Evolutionary conservation across 1,140 invertebrate genomes (phyloP), one percentile per base, ranked within the genome.

Genomic region (Brachionus rotundiformis): DNA sequence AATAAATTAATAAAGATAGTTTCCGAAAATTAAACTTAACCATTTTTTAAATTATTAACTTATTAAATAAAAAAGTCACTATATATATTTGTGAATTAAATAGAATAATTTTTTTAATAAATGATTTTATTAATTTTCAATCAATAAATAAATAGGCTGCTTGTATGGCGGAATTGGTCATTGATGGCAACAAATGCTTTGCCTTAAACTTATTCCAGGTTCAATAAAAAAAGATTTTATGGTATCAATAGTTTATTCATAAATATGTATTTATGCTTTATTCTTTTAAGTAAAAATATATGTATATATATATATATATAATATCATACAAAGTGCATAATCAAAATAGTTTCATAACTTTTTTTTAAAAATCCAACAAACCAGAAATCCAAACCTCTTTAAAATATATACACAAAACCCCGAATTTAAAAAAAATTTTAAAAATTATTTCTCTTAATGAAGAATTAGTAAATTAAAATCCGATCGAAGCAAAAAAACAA

Each of bases 311-410:
- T 54, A 54, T 54, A 49, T 49, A 49, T 29, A 63, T 29, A 33
- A 23, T 63, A 63, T 63, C 61, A 63, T 63, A 63, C 61, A 63
- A n/a, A 63, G 61, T 63, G 61, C 61, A 63, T 63, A 63, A 54
- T 54, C 47, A 54, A 54, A 27, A 63, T 63, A 11, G 61, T 31
- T 63, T 33, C 25, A 63, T 29, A 19, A 27, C 23, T 63, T 63
- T 16, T 19, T 10, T 1, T 29, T 29, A 63, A 63, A 63, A 63
- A 63, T 63, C 61, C 61, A 63, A 63, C 25, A 63, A 63, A 13
- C 25, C 25, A 63, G 61, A 63, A 63, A 63, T n/a, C 11, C 25
- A 31, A 63, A 27, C 5, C 10, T 31, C n/a, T 63, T 8, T 29
- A 63, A 27, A 29, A 63, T 63, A 13, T 63, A 29, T 63, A 13